Conservation (phyloP, 2,113 vertebrate species). For the Malaclemys terrapin region DNA sequence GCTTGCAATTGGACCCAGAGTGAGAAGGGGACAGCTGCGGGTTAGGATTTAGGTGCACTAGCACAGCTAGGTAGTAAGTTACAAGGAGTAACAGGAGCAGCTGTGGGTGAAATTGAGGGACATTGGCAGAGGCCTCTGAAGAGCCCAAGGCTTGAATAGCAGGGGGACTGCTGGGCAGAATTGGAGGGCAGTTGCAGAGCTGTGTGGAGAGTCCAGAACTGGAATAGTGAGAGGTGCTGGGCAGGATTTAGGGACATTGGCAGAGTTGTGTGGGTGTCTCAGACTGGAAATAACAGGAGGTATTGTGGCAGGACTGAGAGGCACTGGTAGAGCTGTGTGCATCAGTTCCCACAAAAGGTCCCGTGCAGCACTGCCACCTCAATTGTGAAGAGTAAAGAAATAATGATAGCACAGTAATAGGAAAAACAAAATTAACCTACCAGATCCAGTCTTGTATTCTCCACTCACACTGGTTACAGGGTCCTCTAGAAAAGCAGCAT, state of each 20-base stretch:
- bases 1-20: background rate
- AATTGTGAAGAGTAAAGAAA: background rate
- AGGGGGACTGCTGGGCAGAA: background rate
- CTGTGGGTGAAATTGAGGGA: background rate
- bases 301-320: background rate
- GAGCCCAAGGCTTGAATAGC: background rate
- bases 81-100: background rate
- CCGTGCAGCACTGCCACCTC: background rate
- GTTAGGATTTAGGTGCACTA: background rate
- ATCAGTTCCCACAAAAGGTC: background rate
- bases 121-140: background rate
- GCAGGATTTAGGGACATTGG: background rate
- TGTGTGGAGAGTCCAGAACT: background rate
- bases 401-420: background rate
- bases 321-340: background rate
- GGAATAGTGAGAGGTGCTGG: background rate
- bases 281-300: background rate
- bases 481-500: background rate
- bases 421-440: background rate
- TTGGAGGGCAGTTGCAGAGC: background rate
- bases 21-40: background rate
- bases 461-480: background rate
- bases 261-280: background rate
- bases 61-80: background rate
- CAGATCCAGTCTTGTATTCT: background rate